Percentiles rank a stretch among this genome's conserved stretches.
Conservation (phyloP, 2,113 vertebrate genomes). For the Ammodytes marinus region DNA sequence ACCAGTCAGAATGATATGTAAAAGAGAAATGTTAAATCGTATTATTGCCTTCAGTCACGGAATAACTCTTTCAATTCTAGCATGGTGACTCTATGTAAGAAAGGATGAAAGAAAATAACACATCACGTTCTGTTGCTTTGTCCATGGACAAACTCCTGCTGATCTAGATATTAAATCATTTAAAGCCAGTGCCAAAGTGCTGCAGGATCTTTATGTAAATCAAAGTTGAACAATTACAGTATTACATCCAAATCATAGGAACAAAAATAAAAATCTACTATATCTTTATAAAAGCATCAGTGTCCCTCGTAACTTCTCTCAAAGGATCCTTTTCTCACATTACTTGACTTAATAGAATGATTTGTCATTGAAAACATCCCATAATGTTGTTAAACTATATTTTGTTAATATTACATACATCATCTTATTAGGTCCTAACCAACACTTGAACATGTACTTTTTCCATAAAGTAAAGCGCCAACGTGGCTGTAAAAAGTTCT, state of each 20-base stretch:
- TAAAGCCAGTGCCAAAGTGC: background rate
- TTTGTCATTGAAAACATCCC: background rate
- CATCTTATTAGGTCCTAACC: background rate
- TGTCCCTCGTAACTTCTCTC: background rate
- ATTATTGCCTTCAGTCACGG: slow-evolving; percentile 68
- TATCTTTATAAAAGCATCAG: background rate
- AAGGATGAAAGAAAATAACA: slow-evolving; percentile 2
- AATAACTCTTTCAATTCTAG: slow-evolving; percentile 61
- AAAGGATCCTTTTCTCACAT: background rate
- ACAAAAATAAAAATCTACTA: background rate
- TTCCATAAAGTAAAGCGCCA: slow-evolving; percentile 17
- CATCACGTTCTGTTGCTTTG: background rate
- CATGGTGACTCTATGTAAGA: slow-evolving; percentile 27
- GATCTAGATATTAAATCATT: background rate
- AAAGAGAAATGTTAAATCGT: slow-evolving; percentile 66
- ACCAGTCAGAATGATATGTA: slow-evolving; percentile 58
- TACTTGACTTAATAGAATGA: background rate
- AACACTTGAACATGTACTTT: background rate
- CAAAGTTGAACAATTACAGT: background rate
- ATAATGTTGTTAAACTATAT: background rate
- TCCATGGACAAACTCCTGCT: slow-evolving; percentile 1
- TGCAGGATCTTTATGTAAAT: background rate
- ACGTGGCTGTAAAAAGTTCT: slow-evolving; percentile 38
- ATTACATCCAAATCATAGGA: background rate
- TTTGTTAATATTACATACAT: too few species aligned